Evolutionary conservation across 1,140 invertebrate genomes (phyloP), one percentile per base, ranked within the genome.

Genomic region (Eubasilissa regina): DNA sequence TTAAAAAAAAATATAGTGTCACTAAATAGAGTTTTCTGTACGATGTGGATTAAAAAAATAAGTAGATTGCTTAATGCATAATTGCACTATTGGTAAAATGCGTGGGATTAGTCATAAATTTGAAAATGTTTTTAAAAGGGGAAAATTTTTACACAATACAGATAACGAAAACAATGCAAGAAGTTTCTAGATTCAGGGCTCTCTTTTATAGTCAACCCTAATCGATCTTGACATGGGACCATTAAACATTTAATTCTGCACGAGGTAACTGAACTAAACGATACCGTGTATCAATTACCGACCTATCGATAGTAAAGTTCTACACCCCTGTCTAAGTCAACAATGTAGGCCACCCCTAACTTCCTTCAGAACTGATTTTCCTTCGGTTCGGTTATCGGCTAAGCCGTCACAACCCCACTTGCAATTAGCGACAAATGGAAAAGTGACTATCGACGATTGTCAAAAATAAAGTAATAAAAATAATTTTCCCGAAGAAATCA

Each of bases 301-400:
- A 68, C 64, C 64, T 68, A 68, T 68, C 64, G 64, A 68, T 68
- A 68, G 64, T 17, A 68, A 48, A 48, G 64, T 68, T 62, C 25
- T 68, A 43, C 58, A 62, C 58, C 64, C 64, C 64, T 48, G 43
- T 68, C 64, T 68, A 15, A 68, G 64, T 48, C 35, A 68, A 68
- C 64, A 68, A 68, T 68, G 64, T 45, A 68, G 19, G 64, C 64
- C 35, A n/a, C 64, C 64, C 60, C 60, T 12, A 45, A 17, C 64
- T 68, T 68, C 13, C 64, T 19, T 19, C 60, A 19, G 17, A 64
- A 64, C 35, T 64, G 60, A 43, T 64, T 64, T 64, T 66, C 56
- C 75, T 76, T 48, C 51, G 76, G 19, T 66, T 66, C 79, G 44
- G 74, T 79, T 77, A 79, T 79, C 77, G 80, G 80, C 70, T 81